A percentile compares a stretch with the other conserved stretches of the same genome.
Conservation (phyloP, 2,113 vertebrate genomes). For the Saccopteryx bilineata region DNA sequence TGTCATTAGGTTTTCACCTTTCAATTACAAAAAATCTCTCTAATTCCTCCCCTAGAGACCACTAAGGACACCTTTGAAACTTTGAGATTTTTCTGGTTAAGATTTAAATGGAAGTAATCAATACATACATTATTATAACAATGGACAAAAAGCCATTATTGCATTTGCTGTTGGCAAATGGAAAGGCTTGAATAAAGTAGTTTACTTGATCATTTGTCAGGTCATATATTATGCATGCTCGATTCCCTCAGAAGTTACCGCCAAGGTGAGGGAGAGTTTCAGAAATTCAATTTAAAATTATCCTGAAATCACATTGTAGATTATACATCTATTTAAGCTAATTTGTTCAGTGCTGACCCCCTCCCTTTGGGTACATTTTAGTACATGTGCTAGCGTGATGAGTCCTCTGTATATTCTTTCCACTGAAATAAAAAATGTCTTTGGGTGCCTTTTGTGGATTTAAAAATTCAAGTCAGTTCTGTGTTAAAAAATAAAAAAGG, state of each 20-base stretch:
- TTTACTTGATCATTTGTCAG: conserved; percentile 88
- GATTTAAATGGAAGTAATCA: conserved; percentile 85
- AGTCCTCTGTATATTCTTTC: conserved; percentile 64
- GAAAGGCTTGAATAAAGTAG: conserved; percentile 89
- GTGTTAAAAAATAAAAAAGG: conserved; percentile 1
- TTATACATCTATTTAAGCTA: conserved; percentile 86
- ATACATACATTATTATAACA: conserved; percentile 88
- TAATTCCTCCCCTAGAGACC: conserved; percentile 78
- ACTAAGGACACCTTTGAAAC: conserved; percentile 79
- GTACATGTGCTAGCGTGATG: conserved; percentile 43
- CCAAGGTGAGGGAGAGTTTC: conserved; percentile 82
- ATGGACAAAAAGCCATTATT: conserved; percentile 86
- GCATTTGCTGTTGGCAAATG: conserved; percentile 86
- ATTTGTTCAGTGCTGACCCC: conserved; percentile 83
- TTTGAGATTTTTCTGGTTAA: conserved; percentile 72
- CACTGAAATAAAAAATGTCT: conserved; percentile 63
- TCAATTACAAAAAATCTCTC: conserved; percentile 75
- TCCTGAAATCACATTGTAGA: conserved; percentile 85
- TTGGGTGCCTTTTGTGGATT: conserved; percentile 59
- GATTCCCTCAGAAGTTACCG: conserved; percentile 85
- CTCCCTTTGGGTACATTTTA: conserved; percentile 81
- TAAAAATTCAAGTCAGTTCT: conserved; percentile 54
- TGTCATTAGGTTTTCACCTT: conserved; percentile 81
- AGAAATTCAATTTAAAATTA: conserved; percentile 87
- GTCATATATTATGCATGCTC: conserved; percentile 87